Conservation (phyloP, 35 echinoderm and acorn worm species). For the Stichopus chloronotus region DNA sequence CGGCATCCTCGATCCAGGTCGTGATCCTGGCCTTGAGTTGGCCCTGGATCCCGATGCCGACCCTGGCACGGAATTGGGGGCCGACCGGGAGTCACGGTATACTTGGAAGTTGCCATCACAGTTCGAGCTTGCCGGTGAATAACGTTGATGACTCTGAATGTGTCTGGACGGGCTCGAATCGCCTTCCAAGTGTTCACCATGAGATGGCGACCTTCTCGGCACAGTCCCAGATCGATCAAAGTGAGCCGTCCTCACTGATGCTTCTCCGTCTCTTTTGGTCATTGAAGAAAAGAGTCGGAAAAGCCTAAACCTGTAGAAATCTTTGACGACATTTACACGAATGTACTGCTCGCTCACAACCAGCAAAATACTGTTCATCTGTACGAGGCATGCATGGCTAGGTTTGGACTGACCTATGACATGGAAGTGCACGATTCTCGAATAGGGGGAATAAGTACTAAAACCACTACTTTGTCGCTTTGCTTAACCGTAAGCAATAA, state of each 20-base stretch:
- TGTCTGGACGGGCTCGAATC: conserved; percentile 42
- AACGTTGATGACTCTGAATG: conserved; percentile 15
- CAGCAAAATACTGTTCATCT: neutral
- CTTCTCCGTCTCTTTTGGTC: conserved; percentile 80
- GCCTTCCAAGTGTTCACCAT: conserved; percentile 21
- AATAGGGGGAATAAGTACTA: neutral
- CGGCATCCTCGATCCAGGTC: conserved; percentile 68
- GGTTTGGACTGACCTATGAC: neutral
- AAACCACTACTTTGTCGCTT: too few relatives aligned
- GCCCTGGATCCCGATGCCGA: conserved; percentile 76
- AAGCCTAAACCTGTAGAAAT: neutral
- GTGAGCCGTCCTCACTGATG: conserved; percentile 60
- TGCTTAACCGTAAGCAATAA: too few relatives aligned
- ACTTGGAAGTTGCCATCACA: conserved; percentile 33
- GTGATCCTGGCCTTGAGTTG: conserved; percentile 59
- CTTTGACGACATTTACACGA: neutral
- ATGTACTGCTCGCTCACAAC: neutral
- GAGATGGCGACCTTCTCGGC: conserved; percentile 41
- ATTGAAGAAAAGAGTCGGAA: conserved; percentile 57
- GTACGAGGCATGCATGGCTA: neutral
- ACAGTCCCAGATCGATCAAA: conserved; percentile 60
- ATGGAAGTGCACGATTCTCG: neutral
- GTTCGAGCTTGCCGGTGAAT: neutral
- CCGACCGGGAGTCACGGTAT: conserved; percentile 59
- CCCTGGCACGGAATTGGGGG: conserved; percentile 76